Base-by-base conservation (phyloP, 2,797 vertebrate species). In the Gadopsis marmoratus region DNA sequence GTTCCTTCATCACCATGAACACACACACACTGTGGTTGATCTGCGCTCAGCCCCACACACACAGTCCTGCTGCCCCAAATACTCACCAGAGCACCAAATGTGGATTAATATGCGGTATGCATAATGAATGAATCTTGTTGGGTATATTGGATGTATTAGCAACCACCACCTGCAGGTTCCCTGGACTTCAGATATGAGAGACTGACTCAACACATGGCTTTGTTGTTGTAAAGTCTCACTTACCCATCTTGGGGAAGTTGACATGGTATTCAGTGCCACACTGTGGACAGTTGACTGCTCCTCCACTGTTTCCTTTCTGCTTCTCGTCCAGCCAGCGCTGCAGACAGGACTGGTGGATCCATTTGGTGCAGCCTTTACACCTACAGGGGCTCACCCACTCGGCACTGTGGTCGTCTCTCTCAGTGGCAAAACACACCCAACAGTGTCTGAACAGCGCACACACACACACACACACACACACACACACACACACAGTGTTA, bases 271-370 rank as follows among this genome's bases (percentile, higher is more conserved):
- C 93, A 0, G 94, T 95, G 71, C 94, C 94, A 64, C 96, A 96
- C 31, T 96, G 96, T 0, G 95, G 96, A 53, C 96, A 96, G 88
- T 79, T 95, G 69, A 96, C 95, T 0, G 89, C 78, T 17, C 93
- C 92, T 0, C 86, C 89, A 0, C 86, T 84, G 88, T 95, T 96
- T 16, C 95, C 93, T 31, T 94, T 96, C 88, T 96, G 96, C 74
- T 96, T 96, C 86, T 96, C 95, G 1, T 96, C 96, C 23, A 96
- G 89, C 96, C 96, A 96, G 58, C 95, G 95, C 89, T 96, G 96
- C 69, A 96, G 92, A 72, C 96, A 96, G 1, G 92, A 69, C 92
- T 96, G 95, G 75, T 96, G 96, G 88, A 96, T 96, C 96, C 96
- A 96, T 66, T 96, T 96, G 0, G 95, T 96, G 80, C 94, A 95